Percentiles rank a stretch among this genome's conserved stretches.
phyloP scores from a whole-genome alignment of 2,888 invertebrate genomes.

The Scaptomyza reducta region DNA sequence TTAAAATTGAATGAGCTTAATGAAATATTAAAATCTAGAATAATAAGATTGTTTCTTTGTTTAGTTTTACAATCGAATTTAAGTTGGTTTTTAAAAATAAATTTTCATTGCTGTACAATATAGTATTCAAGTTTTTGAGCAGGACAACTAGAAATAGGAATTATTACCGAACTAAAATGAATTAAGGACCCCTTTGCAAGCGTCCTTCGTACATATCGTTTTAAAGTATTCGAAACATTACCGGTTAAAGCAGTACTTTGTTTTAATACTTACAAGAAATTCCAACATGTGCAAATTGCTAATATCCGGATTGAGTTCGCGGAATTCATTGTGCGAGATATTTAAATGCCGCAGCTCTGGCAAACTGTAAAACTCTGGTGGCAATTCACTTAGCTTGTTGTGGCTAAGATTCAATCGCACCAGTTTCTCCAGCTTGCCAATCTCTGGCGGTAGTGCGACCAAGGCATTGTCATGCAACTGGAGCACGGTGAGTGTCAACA shows the following conservation, averaged over 20 bases:
- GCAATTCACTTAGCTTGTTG: conserved; percentile 88
- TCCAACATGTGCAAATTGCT: conserved; percentile 92
- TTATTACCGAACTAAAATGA: conserved; percentile 11
- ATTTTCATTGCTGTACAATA: background rate
- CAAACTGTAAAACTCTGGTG: conserved; percentile 88
- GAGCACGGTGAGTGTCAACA: conserved; percentile 88
- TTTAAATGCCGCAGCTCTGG: conserved; percentile 89
- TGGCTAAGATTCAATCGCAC: conserved; percentile 88
- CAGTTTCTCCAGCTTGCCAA: conserved; percentile 89
- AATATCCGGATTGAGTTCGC: conserved; percentile 88
- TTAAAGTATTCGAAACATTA: conserved; percentile 23
- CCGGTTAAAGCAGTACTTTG: conserved; percentile 14
- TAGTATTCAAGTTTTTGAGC: background rate
- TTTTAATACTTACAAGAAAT: conserved; percentile 86
- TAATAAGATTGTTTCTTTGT: background rate
- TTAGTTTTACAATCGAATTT: background rate
- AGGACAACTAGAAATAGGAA: background rate
- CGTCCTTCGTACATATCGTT: background rate
- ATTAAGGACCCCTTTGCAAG: conserved; percentile 1
- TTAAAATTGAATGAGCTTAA: background rate
- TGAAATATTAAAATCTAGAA: background rate
- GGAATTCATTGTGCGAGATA: conserved; percentile 90
- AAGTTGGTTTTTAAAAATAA: background rate
- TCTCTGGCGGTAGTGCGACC: conserved; percentile 88
- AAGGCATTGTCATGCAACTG: conserved; percentile 94